Percentiles rank a stretch among this genome's conserved stretches.
These are phyloP conservation scores for Plectropomus leopardus DNA, from an alignment of 2,113 vertebrate species.

Conservation along the genomic window DNA sequence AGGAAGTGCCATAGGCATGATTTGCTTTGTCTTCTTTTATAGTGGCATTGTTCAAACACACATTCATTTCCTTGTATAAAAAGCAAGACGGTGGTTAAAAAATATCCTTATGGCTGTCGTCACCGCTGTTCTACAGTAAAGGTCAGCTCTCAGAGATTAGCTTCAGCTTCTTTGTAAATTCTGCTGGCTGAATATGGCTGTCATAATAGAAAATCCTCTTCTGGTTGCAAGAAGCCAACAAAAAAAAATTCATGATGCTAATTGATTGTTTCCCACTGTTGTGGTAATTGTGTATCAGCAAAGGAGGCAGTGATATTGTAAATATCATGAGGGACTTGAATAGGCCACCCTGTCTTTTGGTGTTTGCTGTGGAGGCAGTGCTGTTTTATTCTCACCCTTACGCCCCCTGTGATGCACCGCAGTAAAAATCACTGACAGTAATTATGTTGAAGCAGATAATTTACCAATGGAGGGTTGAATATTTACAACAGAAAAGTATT, in stretches of 20 bases:
- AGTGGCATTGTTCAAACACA: conserved; percentile 25
- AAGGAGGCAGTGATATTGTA: conserved; percentile 40
- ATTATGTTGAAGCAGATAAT: conserved; percentile 28
- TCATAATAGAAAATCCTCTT: conserved; percentile 16
- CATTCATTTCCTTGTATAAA: not conserved
- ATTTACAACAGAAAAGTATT: not conserved
- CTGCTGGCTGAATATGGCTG: conserved; percentile 28
- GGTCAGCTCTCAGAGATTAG: conserved; percentile 21
- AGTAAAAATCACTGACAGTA: conserved; percentile 26
- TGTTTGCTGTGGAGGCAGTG: conserved; percentile 39
- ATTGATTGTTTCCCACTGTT: conserved; percentile 53
- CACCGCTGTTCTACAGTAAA: conserved; percentile 15
- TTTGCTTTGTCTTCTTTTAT: conserved; percentile 36
- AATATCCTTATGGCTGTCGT: not conserved
- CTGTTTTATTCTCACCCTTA: conserved; percentile 48
- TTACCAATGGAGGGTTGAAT: not conserved
- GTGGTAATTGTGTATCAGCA: conserved; percentile 51
- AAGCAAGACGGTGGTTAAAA: conserved; percentile 18
- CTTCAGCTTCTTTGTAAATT: conserved; percentile 17
- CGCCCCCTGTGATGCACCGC: conserved; percentile 22
- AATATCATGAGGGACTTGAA: conserved; percentile 36
- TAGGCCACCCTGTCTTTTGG: conserved; percentile 31
- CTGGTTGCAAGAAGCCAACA: not conserved
- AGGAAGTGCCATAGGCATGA: conserved; percentile 36
- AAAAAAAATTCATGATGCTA: not conserved